phyloP scores from a whole-genome alignment of 2,797 vertebrate species.

The Alosa sapidissima region DNA sequence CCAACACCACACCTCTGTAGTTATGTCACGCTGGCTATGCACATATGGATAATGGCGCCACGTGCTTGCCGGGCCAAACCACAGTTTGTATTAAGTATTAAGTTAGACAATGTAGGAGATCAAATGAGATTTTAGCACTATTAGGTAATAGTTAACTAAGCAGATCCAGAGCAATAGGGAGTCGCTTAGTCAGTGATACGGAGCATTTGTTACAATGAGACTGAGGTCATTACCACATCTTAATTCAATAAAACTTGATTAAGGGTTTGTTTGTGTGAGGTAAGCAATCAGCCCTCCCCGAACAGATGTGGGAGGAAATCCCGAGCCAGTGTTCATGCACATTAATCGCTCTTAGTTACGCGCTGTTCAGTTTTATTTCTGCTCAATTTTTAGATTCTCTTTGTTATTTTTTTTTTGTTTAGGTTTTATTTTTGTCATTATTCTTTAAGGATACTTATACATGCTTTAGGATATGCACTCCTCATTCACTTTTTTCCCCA shows the following conservation, averaged over 20 bases:
- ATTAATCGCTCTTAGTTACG: neutral
- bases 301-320: slow-evolving; percentile 10
- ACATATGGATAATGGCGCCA: neutral
- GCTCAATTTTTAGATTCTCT: neutral
- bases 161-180: neutral
- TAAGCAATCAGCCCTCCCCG: slow-evolving; percentile 1
- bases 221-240: slow-evolving; percentile 1
- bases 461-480: neutral
- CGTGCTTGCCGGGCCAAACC: neutral
- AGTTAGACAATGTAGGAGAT: neutral
- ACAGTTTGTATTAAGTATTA: neutral
- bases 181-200: neutral
- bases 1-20: neutral
- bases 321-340: neutral
- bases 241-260: slow-evolving; percentile 19
- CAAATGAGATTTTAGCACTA: neutral
- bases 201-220: neutral
- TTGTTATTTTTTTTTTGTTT: neutral
- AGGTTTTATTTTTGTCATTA: neutral
- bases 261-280: slow-evolving; percentile 18
- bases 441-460: neutral
- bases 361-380: neutral
- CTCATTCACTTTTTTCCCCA: neutral
- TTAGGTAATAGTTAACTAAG: neutral
- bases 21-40: neutral